Percentiles rank a stretch among this genome's conserved stretches.
Conservation (phyloP, 1,140 invertebrate species). For the Eriocheir sinensis region DNA sequence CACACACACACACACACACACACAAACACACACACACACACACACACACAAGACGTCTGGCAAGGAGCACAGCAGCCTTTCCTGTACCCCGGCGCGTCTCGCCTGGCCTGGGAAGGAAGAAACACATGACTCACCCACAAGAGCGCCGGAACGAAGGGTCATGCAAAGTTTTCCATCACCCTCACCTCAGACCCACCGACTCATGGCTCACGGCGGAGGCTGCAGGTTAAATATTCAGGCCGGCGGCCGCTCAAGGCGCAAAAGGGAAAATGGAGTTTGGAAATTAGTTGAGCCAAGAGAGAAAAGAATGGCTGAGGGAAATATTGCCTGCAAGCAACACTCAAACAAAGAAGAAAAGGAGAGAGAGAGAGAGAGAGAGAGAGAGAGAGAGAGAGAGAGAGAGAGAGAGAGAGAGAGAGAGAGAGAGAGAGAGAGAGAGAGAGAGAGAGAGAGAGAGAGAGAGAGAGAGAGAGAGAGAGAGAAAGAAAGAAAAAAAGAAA, state of each 20-base stretch:
- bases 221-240: neutral
- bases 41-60: neutral
- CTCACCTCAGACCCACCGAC: neutral
- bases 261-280: too few relatives aligned
- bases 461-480: neutral
- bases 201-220: neutral
- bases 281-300: too few relatives aligned
- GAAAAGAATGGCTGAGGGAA: neutral
- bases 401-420: neutral
- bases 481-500: neutral
- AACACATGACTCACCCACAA: slow-evolving; percentile 3
- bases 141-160: neutral
- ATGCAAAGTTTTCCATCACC: neutral
- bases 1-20: too few relatives aligned
- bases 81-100: neutral
- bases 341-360: neutral
- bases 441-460: slow-evolving; percentile 22
- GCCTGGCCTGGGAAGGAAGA: neutral
- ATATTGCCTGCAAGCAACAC: neutral
- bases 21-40: too few relatives aligned
- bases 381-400: slow-evolving; percentile 53
- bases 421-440: slow-evolving; percentile 22
- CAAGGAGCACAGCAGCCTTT: neutral
- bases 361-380: slow-evolving; percentile 55
- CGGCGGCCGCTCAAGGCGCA: too few relatives aligned